phyloP scores from a whole-genome alignment of 2,888 invertebrate genomes.

The Drosophila planitibia region DNA sequence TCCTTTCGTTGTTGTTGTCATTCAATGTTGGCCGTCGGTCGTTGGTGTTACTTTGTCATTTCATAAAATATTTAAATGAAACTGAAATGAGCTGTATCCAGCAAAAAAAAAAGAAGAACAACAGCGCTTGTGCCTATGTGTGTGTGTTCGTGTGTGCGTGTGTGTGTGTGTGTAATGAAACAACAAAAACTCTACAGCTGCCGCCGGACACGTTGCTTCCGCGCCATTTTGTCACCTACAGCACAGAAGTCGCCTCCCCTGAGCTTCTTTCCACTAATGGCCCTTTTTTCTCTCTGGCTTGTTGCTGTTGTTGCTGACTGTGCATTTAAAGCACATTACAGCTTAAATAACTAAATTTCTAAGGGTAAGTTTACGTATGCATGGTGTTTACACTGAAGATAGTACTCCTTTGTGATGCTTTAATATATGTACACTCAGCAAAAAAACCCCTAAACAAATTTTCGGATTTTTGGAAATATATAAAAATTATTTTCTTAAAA shows the following conservation, averaged over 20 bases:
- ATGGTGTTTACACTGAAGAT: background rate
- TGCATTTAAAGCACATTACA: constrained; percentile 40
- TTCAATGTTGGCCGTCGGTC: constrained; percentile 15
- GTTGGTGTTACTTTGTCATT: constrained; percentile 54
- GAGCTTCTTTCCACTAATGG: constrained; percentile 28
- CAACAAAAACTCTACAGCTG: constrained; percentile 43
- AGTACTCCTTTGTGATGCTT: background rate
- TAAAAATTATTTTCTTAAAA: background rate
- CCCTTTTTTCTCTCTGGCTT: constrained; percentile 12
- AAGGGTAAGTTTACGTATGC: constrained; percentile 1
- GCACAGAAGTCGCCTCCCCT: constrained; percentile 26
- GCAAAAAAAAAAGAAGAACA: constrained; percentile 25
- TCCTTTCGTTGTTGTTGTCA: background rate
- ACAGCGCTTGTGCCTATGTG: background rate
- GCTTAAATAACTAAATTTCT: constrained; percentile 15
- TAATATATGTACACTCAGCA: background rate
- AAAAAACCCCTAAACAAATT: background rate
- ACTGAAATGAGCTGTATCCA: constrained; percentile 47
- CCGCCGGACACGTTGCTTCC: constrained; percentile 46
- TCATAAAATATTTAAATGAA: constrained; percentile 76
- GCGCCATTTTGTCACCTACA: constrained; percentile 54
- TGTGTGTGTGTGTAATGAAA: constrained; percentile 29
- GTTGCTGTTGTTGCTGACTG: constrained; percentile 24
- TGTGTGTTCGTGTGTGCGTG: background rate
- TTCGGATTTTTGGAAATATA: background rate